Evolutionary conservation across 2,888 invertebrate species (phyloP).

Genomic region (Glaucopsyche alexis): DNA sequence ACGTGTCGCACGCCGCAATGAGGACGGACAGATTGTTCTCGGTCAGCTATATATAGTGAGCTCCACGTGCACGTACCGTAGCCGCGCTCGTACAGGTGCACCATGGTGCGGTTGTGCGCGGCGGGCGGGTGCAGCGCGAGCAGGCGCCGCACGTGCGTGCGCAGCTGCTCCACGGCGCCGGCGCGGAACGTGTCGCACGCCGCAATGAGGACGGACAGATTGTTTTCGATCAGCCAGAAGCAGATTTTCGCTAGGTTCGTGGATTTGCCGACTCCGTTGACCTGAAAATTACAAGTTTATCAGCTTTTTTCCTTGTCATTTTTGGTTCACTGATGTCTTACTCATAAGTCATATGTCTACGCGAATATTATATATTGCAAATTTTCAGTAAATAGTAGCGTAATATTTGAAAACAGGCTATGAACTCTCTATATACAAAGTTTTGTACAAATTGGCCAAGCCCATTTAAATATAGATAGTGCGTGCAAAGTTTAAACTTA

Average conservation of each 20-base stretch:
- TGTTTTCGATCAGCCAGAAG: slow-evolving; percentile 99
- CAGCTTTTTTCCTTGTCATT: background rate
- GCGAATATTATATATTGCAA: too few species aligned
- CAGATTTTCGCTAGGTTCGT: slow-evolving; percentile 99
- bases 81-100: slow-evolving; percentile 98
- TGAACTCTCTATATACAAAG: too few species aligned
- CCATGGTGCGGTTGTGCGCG: slow-evolving; percentile 89
- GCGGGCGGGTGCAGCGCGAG: slow-evolving; percentile 95
- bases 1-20: too few species aligned
- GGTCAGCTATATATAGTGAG: too few species aligned
- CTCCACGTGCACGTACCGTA: slow-evolving; percentile 88
- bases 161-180: slow-evolving; percentile 98
- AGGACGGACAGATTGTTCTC: too few species aligned
- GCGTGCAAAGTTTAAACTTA: too few species aligned
- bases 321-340: too few species aligned
- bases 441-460: too few species aligned
- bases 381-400: too few species aligned
- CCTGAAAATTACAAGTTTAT: slow-evolving; percentile 44
- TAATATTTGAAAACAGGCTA: too few species aligned
- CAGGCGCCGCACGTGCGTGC: slow-evolving; percentile 95
- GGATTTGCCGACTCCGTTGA: slow-evolving; percentile 99
- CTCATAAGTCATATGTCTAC: too few species aligned
- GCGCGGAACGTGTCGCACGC: slow-evolving; percentile 99
- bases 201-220: slow-evolving; percentile 96
- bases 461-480: too few species aligned